Evolutionary conservation across 92 coral and sea anemone species (phyloP), one percentile per base, ranked within the genome.

Genomic region (Porites divaricata): DNA sequence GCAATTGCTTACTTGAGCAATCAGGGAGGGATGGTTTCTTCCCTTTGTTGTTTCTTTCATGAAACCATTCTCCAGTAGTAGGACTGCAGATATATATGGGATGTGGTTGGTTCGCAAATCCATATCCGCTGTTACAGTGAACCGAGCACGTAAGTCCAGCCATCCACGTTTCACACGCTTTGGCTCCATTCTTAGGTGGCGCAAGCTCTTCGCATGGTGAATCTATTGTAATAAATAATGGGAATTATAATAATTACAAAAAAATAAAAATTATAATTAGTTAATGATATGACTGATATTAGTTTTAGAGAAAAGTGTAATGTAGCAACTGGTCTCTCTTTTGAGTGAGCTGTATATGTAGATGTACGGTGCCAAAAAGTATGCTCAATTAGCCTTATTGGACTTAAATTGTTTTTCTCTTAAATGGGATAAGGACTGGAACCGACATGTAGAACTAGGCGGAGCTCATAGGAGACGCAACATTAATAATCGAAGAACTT

Each of bases 151-250:
- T 52, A 72, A 74, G 74, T 10, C 82, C 88, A 10, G 45, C 69
- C 12, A 59, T 14, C 70, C 75, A 50, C 1, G 56, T 74, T 19
- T 78, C 81, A 21, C 92, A 89, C 10, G 89, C 88, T 19, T 83
- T 74, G 72, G 82, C 89, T 56, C 92, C 92, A 74, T 89, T 79
- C 21, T 53, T 35, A 14, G 92, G 92, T 71, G 88, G 63, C 11
- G 57, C 41, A 10, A 86, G 74, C 65, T 85, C 72, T 17, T 74
- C 13, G 24, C 92, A 89, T 1, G 76, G 24, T 1, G 66, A 48
- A 21, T 80, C 91, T 88, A 14, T 26, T 25, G 62, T 9, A 68
- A 3, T n/a, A 3, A 54, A 54, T 11, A 11, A 54, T 11, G 12
- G 59, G 7, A 51, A 6, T 51, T 51, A 1, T 6, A 8, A 6